These are phyloP conservation scores for Aphelinus atriplicis DNA, from an alignment of 1,140 invertebrate species.

Conservation along the genomic window DNA sequence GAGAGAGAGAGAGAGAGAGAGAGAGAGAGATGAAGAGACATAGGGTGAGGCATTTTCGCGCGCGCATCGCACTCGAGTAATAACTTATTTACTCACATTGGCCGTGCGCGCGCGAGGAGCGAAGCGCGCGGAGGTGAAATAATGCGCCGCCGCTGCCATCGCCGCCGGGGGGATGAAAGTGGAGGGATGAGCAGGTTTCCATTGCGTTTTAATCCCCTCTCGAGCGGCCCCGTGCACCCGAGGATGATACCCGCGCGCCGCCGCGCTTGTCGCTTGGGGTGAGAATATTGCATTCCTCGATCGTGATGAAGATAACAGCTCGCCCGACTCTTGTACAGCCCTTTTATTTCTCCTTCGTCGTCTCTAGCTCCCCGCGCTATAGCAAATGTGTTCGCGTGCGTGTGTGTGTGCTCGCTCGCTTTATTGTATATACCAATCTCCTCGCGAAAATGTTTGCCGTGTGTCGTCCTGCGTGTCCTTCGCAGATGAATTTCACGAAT, in stretches of 20 bases:
- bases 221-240: background rate
- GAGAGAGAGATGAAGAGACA: slow-evolving; percentile 18
- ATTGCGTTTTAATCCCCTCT: slow-evolving; percentile 60
- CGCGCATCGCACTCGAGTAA: slow-evolving; percentile 10
- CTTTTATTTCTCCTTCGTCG: too few species aligned
- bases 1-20: slow-evolving; percentile 1
- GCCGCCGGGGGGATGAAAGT: too few species aligned
- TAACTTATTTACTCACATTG: slow-evolving; percentile 38
- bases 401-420: background rate
- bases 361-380: too few species aligned
- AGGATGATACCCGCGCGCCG: slow-evolving; percentile 21
- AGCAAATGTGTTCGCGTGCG: background rate
- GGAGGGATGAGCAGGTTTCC: slow-evolving; percentile 48
- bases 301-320: slow-evolving; percentile 51
- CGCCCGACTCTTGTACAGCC: too few species aligned
- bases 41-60: background rate
- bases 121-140: slow-evolving; percentile 27
- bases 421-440: background rate
- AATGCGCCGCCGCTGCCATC: slow-evolving; percentile 5
- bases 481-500: slow-evolving; percentile 8
- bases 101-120: background rate
- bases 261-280: slow-evolving; percentile 50
- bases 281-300: slow-evolving; percentile 56
- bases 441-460: slow-evolving; percentile 28
- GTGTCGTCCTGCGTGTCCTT: background rate